Conservation (phyloP, 92 coral and sea anemone species). For the Epizoanthus fatuus region DNA sequence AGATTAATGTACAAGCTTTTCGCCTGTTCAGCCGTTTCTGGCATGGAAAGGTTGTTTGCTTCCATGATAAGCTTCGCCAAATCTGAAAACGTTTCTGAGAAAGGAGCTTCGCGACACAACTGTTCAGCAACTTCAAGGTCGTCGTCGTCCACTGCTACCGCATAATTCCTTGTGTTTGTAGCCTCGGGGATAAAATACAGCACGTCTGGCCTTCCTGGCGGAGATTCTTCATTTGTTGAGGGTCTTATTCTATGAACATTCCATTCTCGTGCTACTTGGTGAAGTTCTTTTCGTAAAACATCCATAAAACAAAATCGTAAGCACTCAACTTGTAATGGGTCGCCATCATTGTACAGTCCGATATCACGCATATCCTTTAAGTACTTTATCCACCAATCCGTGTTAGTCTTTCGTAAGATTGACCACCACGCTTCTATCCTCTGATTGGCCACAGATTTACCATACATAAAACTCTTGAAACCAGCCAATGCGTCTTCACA, state of each 20-base stretch:
- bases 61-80: constrained; percentile 18
- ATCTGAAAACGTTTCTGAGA: background rate
- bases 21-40: constrained; percentile 13
- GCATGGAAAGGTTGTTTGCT: background rate
- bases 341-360: constrained; percentile 19
- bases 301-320: constrained; percentile 30
- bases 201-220: constrained; percentile 24
- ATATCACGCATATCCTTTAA: constrained; percentile 19
- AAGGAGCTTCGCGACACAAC: constrained; percentile 6
- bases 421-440: constrained; percentile 32
- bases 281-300: constrained; percentile 25
- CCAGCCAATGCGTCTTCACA: constrained; percentile 39
- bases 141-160: background rate
- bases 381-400: constrained; percentile 31
- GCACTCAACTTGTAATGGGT: constrained; percentile 28
- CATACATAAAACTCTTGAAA: constrained; percentile 59
- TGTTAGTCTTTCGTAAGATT: constrained; percentile 1
- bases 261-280: constrained; percentile 22
- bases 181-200: constrained; percentile 21
- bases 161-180: constrained; percentile 10
- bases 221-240: constrained; percentile 22
- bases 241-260: constrained; percentile 36
- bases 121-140: constrained; percentile 22
- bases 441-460: constrained; percentile 35
- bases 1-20: background rate